Evolutionary conservation across 1,140 invertebrate genomes (phyloP), one percentile per base, ranked within the genome.

Genomic region (Camponotus floridanus): DNA sequence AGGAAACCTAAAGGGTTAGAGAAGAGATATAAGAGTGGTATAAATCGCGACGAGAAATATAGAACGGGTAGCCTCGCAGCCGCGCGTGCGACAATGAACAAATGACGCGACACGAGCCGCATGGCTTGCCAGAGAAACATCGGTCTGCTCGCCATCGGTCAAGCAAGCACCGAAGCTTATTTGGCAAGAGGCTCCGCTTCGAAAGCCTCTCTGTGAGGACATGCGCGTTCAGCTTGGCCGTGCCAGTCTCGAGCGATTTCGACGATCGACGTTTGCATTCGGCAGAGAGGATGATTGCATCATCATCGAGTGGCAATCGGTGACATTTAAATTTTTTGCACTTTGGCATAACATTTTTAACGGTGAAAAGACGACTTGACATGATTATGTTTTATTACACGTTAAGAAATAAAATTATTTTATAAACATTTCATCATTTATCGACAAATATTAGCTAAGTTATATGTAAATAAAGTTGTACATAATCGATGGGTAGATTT

Each of bases 181-280:
- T 91, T 93, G 94, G 94, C 94, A 94, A 95, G 93, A 95, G 94
- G 94, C 94, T 94, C 87, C 84, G 51, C 78, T 86, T 74, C 31
- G 48, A 94, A 94, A 95, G 94, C 94, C 95, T 95, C 94, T 95
- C 95, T 95, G 95, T 95, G 95, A 95, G 94, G 95, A 95, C 93
- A 92, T 91, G 94, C 92, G 93, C 95, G 94, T 95, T 93, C 94
- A 95, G 91, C 92, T 94, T 94, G 81, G 64, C 65, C 90, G 89
- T 90, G 76, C 84, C 84, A 90, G 57, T 78, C 70, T 8, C 39
- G 26, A 80, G 15, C 48, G 13, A 48, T 21, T 39, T 13, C 2
- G 15, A 57, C 33, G 33, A 71, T 51, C 15, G 61, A 33, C 13
- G 15, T 9, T 73, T 15, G 26, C 8, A 80, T 61, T 83, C 55